phyloP scores from a whole-genome alignment of 2,888 invertebrate species.

The Rhamphomyia laevipes region DNA sequence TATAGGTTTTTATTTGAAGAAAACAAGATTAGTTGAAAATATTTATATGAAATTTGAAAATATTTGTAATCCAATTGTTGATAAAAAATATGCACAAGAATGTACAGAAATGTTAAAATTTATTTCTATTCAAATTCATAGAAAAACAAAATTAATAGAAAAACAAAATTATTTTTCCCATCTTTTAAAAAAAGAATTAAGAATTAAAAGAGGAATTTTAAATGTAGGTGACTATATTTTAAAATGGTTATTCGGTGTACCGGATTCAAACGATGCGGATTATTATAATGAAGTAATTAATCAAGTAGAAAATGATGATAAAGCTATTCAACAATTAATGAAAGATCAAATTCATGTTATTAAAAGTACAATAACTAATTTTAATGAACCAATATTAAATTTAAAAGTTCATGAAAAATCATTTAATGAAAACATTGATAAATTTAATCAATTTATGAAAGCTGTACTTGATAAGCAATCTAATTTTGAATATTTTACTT shows the following conservation, averaged over 20 bases:
- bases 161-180: no score
- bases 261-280: slow-evolving; percentile 11
- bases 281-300: slow-evolving; percentile 14
- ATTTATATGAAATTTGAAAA: background rate
- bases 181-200: no score
- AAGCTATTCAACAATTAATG: slow-evolving; percentile 10
- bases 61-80: background rate
- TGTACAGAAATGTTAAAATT: background rate
- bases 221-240: background rate
- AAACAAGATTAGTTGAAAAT: slow-evolving; percentile 1
- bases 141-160: background rate
- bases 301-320: slow-evolving; percentile 10
- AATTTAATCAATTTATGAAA: slow-evolving; percentile 10
- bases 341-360: slow-evolving; percentile 16
- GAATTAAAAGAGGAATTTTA: slow-evolving; percentile 5
- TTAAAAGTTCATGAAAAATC: slow-evolving; percentile 12
- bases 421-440: slow-evolving; percentile 13
- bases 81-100: background rate
- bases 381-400: slow-evolving; percentile 13
- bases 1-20: slow-evolving; percentile 1
- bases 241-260: slow-evolving; percentile 2
- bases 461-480: slow-evolving; percentile 1
- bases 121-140: no score
- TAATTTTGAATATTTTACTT: background rate
- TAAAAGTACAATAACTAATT: slow-evolving; percentile 13